Percentiles rank a stretch among this genome's conserved stretches.
Evolutionary conservation across 53 echinoderm and acorn worm genomes (phyloP).

Genomic region (Crossaster papposus): DNA sequence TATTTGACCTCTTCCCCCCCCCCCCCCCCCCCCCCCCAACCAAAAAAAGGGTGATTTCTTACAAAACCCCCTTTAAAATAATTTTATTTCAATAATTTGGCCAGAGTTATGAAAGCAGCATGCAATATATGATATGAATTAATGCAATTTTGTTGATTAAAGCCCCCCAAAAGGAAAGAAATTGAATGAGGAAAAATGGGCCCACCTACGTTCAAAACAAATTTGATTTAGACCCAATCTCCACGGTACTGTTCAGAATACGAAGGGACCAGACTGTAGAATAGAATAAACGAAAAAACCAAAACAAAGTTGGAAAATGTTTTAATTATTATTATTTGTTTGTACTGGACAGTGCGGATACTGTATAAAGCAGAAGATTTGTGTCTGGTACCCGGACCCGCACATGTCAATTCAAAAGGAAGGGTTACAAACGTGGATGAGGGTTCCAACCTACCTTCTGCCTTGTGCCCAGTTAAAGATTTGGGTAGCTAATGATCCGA

Average conservation of each 20-base stretch:
- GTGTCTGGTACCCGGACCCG: constrained; percentile 38
- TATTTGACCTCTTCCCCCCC: too few relatives aligned
- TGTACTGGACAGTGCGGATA: neutral
- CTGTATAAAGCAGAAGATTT: neutral
- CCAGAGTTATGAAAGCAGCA: neutral
- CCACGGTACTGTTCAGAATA: constrained; percentile 63
- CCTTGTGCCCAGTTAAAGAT: constrained; percentile 66
- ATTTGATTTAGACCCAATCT: constrained; percentile 55
- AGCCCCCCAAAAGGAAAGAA: neutral
- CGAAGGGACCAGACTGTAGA: constrained; percentile 59
- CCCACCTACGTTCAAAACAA: constrained; percentile 55
- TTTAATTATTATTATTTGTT: neutral
- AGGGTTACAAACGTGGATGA: neutral
- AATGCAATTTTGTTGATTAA: neutral
- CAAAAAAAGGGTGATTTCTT: neutral
- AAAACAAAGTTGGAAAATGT: constrained; percentile 3
- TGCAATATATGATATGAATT: neutral
- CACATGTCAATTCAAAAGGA: neutral
- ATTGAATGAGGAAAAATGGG: constrained; percentile 32
- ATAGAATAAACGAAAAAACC: constrained; percentile 50
- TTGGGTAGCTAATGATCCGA: constrained; percentile 65
- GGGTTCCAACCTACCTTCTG: constrained; percentile 62
- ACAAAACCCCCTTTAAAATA: neutral
- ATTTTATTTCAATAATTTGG: neutral
- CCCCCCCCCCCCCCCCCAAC: too few relatives aligned